These are phyloP conservation scores for Andrena hattorfiana DNA, from an alignment of 2,888 invertebrate genomes.

Conservation along the genomic window DNA sequence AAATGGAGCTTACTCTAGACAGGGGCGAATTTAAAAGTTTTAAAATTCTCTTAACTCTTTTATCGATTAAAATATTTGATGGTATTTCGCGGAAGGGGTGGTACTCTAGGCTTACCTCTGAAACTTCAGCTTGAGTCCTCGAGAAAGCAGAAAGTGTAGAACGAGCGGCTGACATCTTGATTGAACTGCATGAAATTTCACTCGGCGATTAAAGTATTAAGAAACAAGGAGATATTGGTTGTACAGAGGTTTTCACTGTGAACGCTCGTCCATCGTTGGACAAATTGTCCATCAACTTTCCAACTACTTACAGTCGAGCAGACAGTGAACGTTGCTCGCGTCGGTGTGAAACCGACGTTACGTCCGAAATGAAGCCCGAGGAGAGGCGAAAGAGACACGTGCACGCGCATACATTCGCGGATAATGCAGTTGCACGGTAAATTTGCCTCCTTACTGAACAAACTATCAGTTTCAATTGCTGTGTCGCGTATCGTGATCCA, in stretches of 20 bases:
- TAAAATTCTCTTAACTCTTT: too few species aligned
- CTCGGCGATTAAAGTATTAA: neutral
- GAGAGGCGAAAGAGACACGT: slow-evolving; percentile 1
- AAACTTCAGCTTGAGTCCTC: neutral
- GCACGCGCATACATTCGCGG: slow-evolving; percentile 20
- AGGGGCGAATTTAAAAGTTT: too few species aligned
- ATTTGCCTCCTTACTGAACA: slow-evolving; percentile 34
- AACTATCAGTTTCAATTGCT: slow-evolving; percentile 56
- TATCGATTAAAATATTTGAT: too few species aligned
- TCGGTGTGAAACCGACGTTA: slow-evolving; percentile 30
- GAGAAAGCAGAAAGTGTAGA: slow-evolving; percentile 25
- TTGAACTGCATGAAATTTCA: neutral
- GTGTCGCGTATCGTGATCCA: slow-evolving; percentile 30
- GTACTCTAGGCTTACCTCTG: too few species aligned
- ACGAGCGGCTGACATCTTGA: neutral
- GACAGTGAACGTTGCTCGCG: neutral
- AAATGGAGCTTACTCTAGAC: too few species aligned
- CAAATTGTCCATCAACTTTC: slow-evolving; percentile 27
- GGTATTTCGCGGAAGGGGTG: too few species aligned
- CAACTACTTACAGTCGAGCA: neutral
- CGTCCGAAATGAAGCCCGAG: neutral
- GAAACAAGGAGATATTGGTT: neutral
- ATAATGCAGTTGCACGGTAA: slow-evolving; percentile 46
- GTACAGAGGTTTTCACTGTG: too few species aligned
- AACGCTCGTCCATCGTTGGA: slow-evolving; percentile 7